Conservation (phyloP, 1,140 invertebrate species). For the Drosophila busckii region DNA sequence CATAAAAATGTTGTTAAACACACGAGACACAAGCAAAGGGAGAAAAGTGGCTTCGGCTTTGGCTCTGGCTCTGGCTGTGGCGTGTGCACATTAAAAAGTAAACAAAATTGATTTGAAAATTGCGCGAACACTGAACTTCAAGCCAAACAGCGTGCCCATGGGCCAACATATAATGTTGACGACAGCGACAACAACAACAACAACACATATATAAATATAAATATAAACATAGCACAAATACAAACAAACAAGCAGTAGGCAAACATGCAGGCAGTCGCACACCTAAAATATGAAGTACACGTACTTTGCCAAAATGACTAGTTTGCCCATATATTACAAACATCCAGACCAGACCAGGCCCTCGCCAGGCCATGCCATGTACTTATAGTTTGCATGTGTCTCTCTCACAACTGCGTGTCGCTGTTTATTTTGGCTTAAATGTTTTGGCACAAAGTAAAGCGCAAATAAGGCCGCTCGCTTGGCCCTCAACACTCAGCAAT, state of each 20-base stretch:
- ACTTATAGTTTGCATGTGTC: constrained; percentile 1
- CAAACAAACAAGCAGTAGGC: constrained; percentile 13
- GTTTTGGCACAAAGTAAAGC: constrained; percentile 71
- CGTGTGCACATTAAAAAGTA: constrained; percentile 65
- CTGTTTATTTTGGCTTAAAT: constrained; percentile 73
- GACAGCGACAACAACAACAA: constrained; percentile 42
- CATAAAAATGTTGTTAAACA: constrained; percentile 79
- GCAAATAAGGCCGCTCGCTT: constrained; percentile 58
- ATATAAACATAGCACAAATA: constrained; percentile 16
- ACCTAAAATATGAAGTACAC: not conserved
- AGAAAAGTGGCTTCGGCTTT: constrained; percentile 48
- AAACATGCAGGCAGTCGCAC: constrained; percentile 15
- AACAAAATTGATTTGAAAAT: constrained; percentile 79
- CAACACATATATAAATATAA: constrained; percentile 23
- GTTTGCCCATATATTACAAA: too few relatives aligned
- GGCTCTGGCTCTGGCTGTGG: constrained; percentile 11
- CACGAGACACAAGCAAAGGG: constrained; percentile 17
- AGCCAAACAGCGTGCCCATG: constrained; percentile 13
- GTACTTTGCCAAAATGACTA: too few relatives aligned
- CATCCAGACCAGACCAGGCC: too few relatives aligned
- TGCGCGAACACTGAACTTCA: constrained; percentile 54
- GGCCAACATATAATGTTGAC: constrained; percentile 62
- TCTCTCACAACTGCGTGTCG: constrained; percentile 21
- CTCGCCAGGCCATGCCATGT: too few relatives aligned
- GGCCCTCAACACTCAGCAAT: constrained; percentile 59